Evolutionary conservation across 2,797 vertebrate species (phyloP).

Genomic region (Prionace glauca): DNA sequence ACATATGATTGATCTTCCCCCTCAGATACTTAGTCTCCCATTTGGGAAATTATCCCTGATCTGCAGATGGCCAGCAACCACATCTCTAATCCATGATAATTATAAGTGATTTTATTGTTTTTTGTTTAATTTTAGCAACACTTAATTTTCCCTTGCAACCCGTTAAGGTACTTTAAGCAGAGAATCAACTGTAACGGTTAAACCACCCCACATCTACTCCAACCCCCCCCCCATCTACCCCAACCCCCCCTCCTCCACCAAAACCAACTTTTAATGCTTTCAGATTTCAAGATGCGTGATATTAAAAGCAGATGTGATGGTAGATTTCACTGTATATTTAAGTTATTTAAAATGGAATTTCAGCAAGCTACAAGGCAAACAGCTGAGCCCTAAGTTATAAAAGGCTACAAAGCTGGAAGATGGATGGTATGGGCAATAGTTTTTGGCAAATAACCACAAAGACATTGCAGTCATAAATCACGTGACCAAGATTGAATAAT

Average conservation of each 20-base stretch:
- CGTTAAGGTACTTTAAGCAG: constrained; percentile 78
- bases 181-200: constrained; percentile 68
- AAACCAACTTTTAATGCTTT: constrained; percentile 77
- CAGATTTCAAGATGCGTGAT: constrained; percentile 73
- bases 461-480: constrained; percentile 79
- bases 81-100: constrained; percentile 73
- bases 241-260: not conserved
- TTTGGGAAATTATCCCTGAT: constrained; percentile 53
- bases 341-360: constrained; percentile 67
- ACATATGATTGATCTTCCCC: constrained; percentile 30
- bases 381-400: constrained; percentile 68
- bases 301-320: constrained; percentile 89
- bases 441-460: constrained; percentile 74
- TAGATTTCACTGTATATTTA: constrained; percentile 51
- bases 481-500: constrained; percentile 70
- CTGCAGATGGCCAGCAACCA: constrained; percentile 63
- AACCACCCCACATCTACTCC: constrained; percentile 48
- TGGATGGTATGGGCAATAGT: constrained; percentile 78
- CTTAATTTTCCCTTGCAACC: constrained; percentile 76
- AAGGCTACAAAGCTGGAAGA: constrained; percentile 77
- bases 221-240: not conserved
- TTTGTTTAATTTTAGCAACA: constrained; percentile 69
- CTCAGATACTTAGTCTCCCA: constrained; percentile 32
- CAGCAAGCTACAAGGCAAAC: constrained; percentile 69
- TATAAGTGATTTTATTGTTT: constrained; percentile 59